Base-by-base conservation (phyloP, 2,888 invertebrate species). In the Odontomyia ornata region DNA sequence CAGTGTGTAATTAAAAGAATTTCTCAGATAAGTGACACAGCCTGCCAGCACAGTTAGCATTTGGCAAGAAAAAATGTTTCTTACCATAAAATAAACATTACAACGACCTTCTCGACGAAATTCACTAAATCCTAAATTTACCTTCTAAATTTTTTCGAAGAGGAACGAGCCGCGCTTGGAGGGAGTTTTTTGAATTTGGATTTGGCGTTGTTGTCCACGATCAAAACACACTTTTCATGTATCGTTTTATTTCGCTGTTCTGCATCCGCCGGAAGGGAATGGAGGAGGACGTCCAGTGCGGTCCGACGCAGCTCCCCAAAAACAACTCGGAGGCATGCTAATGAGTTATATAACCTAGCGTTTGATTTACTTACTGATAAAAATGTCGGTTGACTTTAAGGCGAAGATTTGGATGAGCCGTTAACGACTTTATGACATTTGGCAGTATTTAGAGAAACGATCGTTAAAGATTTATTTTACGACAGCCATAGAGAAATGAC, bases 371-470 rank as follows among this genome's bases (percentile, higher is more conserved):
- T 21, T 73, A 36, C 43, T 73, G 57, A 73, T 73, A 57, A 73
- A 73, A 73, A 73, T 73, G 73, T 57, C 43, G 57, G 60, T 73
- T 57, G 36, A 36, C 73, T 69, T 46, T 25, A 30, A 46, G 28
- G 15, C 21, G 7, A 18, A 52, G 52, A 56, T 72, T 56, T 21
- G 43, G 57, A 60, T 57, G 57, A 73, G 43, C 73, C 73, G 73
- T 73, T 73, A 73, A 73, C 57, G 52, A 36, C 73, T 73, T 73
- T 73, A 73, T 73, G 73, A 60, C 57, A 73, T 73, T 73, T 73
- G 56, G 57, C 60, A 73, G 73, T 57, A 73, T 73, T 73, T 73
- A 43, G 73, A 73, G 73, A 73, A 60, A 60, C 60, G 73, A 73
- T 73, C 57, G 21, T 73, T 57, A 73, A 73, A 73, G 73, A 73